Evolutionary conservation across 2,797 vertebrate species (phyloP).

Genomic region (Odontamblyopus rebecca): DNA sequence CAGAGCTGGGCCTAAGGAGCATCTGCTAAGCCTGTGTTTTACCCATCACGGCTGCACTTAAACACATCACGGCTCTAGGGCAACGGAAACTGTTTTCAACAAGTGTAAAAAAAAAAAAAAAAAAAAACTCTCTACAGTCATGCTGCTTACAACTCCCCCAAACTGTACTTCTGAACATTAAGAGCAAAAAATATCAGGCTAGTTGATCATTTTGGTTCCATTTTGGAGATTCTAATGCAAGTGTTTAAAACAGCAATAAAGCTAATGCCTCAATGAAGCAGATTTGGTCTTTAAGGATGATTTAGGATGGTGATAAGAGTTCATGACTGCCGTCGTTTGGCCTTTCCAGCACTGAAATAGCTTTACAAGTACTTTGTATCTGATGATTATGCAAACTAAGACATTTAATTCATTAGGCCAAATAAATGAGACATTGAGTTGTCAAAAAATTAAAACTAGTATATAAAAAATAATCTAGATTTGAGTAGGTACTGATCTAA

Average conservation of each 20-base stretch:
- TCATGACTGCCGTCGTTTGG: neutral
- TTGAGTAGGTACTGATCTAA: too few relatives aligned
- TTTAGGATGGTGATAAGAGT: neutral
- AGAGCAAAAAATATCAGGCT: neutral
- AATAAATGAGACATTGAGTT: too few relatives aligned
- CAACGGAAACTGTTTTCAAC: neutral
- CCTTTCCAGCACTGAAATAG: neutral
- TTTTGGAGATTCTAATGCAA: neutral
- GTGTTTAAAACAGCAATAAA: neutral
- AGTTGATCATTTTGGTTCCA: neutral
- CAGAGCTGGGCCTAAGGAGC: neutral
- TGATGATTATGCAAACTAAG: neutral
- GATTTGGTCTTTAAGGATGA: neutral
- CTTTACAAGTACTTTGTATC: neutral
- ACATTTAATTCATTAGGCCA: too few relatives aligned
- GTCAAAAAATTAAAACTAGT: too few relatives aligned
- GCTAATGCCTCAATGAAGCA: neutral
- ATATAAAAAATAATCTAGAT: too few relatives aligned
- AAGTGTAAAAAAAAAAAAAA: neutral
- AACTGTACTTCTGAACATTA: neutral
- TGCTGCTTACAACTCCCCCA: slow-evolving; percentile 7
- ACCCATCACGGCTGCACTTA: slow-evolving; percentile 3
- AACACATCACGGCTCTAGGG: slow-evolving; percentile 9
- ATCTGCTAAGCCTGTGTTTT: slow-evolving; percentile 5
- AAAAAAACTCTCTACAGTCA: slow-evolving; percentile 2